Evolutionary conservation across 1,140 invertebrate genomes (phyloP).

Genomic region (Olivierus martensii): DNA sequence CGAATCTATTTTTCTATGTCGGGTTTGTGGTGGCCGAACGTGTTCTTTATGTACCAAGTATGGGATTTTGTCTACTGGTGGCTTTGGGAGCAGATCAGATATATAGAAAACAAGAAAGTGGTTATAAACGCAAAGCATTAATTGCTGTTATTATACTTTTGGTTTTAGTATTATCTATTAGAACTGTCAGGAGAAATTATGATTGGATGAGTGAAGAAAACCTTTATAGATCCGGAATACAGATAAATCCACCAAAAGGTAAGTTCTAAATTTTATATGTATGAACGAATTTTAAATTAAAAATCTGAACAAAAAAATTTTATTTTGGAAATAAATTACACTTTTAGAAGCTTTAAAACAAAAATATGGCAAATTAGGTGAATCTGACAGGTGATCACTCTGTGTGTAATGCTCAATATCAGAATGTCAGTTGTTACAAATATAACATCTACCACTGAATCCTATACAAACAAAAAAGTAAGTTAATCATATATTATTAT

Average conservation of each 20-base stretch:
- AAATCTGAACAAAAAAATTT: too few relatives aligned
- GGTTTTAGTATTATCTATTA: conserved; percentile 44
- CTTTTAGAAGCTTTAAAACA: too few relatives aligned
- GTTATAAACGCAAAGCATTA: conserved; percentile 17
- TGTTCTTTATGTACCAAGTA: conserved; percentile 86
- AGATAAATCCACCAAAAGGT: conserved; percentile 97
- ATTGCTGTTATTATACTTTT: conserved; percentile 42
- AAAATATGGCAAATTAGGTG: too few relatives aligned
- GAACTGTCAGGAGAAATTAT: conserved; percentile 65
- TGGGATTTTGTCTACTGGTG: conserved; percentile 81
- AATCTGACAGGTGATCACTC: too few relatives aligned
- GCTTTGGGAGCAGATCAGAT: conserved; percentile 44
- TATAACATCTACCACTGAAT: too few relatives aligned
- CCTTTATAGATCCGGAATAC: conserved; percentile 76
- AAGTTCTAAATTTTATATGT: conserved; percentile 26
- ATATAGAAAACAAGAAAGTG: conserved; percentile 5
- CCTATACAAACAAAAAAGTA: too few relatives aligned
- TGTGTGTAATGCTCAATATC: too few relatives aligned
- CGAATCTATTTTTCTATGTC: conserved; percentile 81
- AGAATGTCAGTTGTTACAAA: too few relatives aligned
- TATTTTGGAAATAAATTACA: too few relatives aligned
- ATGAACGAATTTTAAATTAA: too few relatives aligned
- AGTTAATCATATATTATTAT: too few relatives aligned
- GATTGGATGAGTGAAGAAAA: conserved; percentile 90
- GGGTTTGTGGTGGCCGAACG: conserved; percentile 94